Base-by-base conservation (phyloP, 2,797 vertebrate genomes). In the Choloepus didactylus region DNA sequence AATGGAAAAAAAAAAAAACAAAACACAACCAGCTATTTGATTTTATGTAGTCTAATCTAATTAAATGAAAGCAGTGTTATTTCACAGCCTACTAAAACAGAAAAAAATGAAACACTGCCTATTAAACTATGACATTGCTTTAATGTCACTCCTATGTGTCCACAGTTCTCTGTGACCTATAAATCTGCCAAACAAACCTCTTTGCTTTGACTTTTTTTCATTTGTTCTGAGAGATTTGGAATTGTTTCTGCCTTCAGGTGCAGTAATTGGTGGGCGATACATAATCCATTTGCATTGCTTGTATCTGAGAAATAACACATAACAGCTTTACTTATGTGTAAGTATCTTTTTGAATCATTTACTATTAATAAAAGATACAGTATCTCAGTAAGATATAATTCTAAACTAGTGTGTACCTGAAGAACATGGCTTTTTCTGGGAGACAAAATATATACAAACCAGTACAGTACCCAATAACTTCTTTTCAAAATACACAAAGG, bases 101-200 rank as follows among this genome's bases (percentile, higher is more conserved):
- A 35, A 35, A 83, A 83, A 83, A 59, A 72, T 83, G 23, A 87
- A 93, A 87, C 41, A 35, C 21, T 90, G 75, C 16, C 23, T 72
- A 38, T 72, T 70, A 31, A 79, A 83, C n/a, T 66, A 62, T 70
- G 67, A 87, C 41, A 67, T 15, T 49, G 29, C n/a, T 90, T 90
- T 72, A 60, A 72, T 66, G 41, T 83, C 83, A 83, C 59, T 51
- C 12, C 9, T 49, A 2, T 87, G 54, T 82, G 69, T 70, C 56
- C 9, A 75, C 89, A 76, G 31, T 56, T 96, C 69, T 89, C 29
- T 89, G 31, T 82, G 54, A 80, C 77, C 51, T 64, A 87, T 70
- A 41, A 87, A 91, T 70, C 79, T 79, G 69, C 5, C 70, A 94
- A 1, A 44, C 2, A 15, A 76, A 25, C 31, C 6, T 56, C 38